Percentiles rank a stretch among this genome's conserved stretches.
These are phyloP conservation scores for Eueides isabella DNA, from an alignment of 1,140 invertebrate species.

Conservation along the genomic window DNA sequence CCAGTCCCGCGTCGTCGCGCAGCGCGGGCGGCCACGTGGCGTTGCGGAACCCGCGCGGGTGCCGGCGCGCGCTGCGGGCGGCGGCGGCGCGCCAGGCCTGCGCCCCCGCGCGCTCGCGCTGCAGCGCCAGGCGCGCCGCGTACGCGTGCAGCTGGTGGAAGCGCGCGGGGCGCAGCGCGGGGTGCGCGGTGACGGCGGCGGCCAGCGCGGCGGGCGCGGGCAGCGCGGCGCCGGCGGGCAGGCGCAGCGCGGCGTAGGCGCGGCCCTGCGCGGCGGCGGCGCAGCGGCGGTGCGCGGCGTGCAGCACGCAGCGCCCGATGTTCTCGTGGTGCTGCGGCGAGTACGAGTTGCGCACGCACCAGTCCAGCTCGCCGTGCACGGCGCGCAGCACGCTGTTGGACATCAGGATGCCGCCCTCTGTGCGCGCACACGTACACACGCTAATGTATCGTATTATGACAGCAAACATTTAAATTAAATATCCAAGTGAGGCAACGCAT, in stretches of 20 bases:
- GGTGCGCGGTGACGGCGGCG: constrained; percentile 84
- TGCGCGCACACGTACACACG: constrained; percentile 48
- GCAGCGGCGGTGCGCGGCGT: constrained; percentile 61
- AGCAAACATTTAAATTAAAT: too few species aligned
- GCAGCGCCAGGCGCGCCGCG: constrained; percentile 83
- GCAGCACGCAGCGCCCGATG: constrained; percentile 89
- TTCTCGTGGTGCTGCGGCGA: constrained; percentile 91
- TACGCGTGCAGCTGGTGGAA: constrained; percentile 87
- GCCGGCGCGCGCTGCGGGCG: constrained; percentile 85
- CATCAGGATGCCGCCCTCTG: constrained; percentile 86
- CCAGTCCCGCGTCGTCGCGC: constrained; percentile 68
- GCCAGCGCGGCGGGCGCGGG: constrained; percentile 43
- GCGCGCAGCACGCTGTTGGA: constrained; percentile 86
- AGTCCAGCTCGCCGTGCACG: constrained; percentile 88
- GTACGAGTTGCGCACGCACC: constrained; percentile 92
- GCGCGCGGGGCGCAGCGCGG: constrained; percentile 83
- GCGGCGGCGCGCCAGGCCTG: constrained; percentile 78
- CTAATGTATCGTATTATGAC: too few species aligned
- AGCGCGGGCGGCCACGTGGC: constrained; percentile 92
- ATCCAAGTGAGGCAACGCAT: too few species aligned
- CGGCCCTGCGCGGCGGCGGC: constrained; percentile 41
- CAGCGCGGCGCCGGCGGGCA: constrained; percentile 6
- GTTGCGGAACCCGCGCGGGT: constrained; percentile 81
- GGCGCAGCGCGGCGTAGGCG: not conserved
- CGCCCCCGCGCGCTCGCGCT: constrained; percentile 84